A percentile compares a stretch with the other conserved stretches of the same genome.
phyloP scores from a whole-genome alignment of 2,797 vertebrate species.

The Loris lydekkerianus region DNA sequence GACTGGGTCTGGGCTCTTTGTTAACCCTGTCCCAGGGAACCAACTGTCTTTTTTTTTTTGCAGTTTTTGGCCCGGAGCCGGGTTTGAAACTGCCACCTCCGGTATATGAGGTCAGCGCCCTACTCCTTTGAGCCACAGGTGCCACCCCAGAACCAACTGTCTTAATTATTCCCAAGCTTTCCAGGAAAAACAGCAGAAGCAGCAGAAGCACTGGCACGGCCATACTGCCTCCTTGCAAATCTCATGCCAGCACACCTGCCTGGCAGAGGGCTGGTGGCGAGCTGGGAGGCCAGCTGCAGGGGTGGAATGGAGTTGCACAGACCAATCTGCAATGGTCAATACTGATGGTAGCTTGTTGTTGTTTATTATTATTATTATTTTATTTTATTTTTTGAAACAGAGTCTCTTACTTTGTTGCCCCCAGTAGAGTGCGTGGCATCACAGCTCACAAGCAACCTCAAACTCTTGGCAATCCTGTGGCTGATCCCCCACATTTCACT shows the following conservation, averaged over 20 bases:
- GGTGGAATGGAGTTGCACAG: background rate
- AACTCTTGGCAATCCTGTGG: background rate
- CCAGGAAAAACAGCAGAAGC: background rate
- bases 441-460: too few species aligned
- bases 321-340: background rate
- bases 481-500: background rate
- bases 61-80: too few species aligned
- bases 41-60: too few species aligned
- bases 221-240: background rate
- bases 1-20: background rate
- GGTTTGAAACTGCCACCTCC: too few species aligned
- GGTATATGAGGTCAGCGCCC: too few species aligned
- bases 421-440: too few species aligned
- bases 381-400: too few species aligned
- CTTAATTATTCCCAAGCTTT: too few species aligned
- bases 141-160: background rate
- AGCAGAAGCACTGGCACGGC: too few species aligned
- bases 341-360: background rate
- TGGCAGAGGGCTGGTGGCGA: rapidly evolving
- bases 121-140: too few species aligned
- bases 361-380: too few species aligned
- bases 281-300: background rate
- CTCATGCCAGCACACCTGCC: rapidly evolving
- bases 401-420: too few species aligned
- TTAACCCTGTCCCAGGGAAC: background rate